Conservation (phyloP, 2,797 vertebrate species). For the Podarcis siculus region DNA sequence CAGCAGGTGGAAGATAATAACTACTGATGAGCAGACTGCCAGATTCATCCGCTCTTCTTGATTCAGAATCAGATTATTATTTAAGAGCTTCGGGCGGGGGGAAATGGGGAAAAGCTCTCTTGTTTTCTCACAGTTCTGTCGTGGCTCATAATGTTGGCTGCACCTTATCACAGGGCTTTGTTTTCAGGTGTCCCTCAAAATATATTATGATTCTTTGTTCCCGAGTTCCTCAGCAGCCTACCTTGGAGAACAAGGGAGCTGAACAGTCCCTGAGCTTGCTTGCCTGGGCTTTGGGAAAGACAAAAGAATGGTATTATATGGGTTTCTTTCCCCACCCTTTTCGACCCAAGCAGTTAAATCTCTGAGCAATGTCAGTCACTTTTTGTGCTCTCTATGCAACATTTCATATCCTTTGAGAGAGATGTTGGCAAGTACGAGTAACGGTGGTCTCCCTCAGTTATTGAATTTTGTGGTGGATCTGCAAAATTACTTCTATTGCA, state of each 20-base stretch:
- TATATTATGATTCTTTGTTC: not conserved
- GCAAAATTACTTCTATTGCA: not conserved
- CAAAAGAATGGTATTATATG: not conserved
- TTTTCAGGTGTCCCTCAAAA: not conserved
- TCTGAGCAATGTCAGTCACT: not conserved
- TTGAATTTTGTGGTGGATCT: not conserved
- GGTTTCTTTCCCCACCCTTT: not conserved
- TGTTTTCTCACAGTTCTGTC: not conserved
- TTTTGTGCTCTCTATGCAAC: not conserved
- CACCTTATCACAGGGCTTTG: not conserved
- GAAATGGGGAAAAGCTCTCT: not conserved
- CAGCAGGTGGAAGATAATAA: not conserved
- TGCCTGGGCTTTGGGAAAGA: not conserved
- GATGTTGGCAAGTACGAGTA: not conserved
- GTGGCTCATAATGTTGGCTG: not conserved
- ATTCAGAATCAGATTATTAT: not conserved
- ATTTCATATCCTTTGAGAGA: not conserved
- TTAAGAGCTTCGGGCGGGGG: not conserved
- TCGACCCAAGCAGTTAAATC: not conserved
- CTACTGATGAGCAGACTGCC: not conserved
- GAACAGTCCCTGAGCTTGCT: not conserved
- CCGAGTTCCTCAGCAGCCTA: not conserved
- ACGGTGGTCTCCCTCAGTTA: not conserved
- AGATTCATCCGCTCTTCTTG: not conserved
- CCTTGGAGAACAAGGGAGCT: not conserved